Conservation (phyloP, 2,113 vertebrate genomes). For the Eclectus roratus region DNA sequence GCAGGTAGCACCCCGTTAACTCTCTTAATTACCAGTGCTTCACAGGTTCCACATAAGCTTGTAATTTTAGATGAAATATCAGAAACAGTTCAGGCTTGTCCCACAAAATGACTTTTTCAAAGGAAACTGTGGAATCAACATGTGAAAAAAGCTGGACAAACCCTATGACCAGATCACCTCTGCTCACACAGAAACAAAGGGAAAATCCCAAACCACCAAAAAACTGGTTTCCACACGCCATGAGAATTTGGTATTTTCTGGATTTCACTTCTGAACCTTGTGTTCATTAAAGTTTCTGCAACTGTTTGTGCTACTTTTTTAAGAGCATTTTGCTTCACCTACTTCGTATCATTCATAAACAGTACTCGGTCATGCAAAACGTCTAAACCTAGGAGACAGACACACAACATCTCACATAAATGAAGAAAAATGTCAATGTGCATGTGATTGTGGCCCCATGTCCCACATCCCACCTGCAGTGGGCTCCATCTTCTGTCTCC, state of each 20-base stretch:
- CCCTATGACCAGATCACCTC: accelerated
- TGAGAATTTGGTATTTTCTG: background rate
- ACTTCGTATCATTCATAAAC: background rate
- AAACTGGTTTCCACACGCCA: accelerated
- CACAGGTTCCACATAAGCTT: background rate
- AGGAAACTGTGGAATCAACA: background rate
- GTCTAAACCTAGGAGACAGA: background rate
- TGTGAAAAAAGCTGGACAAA: background rate
- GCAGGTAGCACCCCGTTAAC: background rate
- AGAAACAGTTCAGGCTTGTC: background rate
- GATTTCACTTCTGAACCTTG: background rate
- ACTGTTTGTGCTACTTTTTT: background rate
- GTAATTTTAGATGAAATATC: background rate
- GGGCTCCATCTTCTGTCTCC: background rate
- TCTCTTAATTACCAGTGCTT: background rate
- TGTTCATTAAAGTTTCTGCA: background rate
- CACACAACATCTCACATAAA: background rate
- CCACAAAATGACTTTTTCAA: background rate
- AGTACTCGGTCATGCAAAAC: background rate
- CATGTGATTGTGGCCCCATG: accelerated
- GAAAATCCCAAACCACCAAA: background rate
- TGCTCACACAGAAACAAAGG: background rate
- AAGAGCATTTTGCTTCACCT: background rate
- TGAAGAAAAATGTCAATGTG: accelerated
- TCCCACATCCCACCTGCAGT: background rate